Evolutionary conservation across 2,888 invertebrate genomes (phyloP), one percentile per base, ranked within the genome.

Genomic region (Deilephila porcellus): DNA sequence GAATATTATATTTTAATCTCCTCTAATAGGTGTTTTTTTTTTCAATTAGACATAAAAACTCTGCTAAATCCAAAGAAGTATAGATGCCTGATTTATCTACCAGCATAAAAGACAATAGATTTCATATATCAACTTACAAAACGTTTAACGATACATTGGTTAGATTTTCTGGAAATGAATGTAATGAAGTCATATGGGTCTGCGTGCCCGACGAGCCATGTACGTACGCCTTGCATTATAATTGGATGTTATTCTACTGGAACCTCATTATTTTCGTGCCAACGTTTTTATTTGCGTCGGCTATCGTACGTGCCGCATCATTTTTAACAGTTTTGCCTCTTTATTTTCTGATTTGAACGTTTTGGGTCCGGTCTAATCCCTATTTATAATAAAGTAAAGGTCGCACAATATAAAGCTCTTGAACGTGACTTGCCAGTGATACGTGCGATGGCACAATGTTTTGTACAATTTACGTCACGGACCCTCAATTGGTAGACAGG

Each of bases 401-500:
- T 29, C 29, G 25, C 29, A 29, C 29, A 52, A 17, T 25, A 52
- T 20, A 29, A 17, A 45, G 45, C 29, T 67, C 45, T 25, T 25
- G 67, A 37, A 20, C 67, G 52, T 67, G 67, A 52, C 25, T 52
- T 0, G 45, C 14, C 32, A 19, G 62, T 17, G 60, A 34, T 64
- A 64, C 64, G 34, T 20, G 53, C 63, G 20, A 32, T 60, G 17
- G 70, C 71, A 37, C 56, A 64, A 37, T 56, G 45, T 70, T 76
- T 79, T 78, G 78, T 73, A 75, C 74, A 73, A 79, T 75, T 72
- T 72, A 79, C 83, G 81, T 83, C 81, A 79, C 75, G 73, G 74
- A 80, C 73, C 81, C 80, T 87, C 91, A 91, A 91, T 90, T 91
- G 91, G 81, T 77, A 79, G 82, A 84, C 85, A 84, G 86, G 85